Evolutionary conservation across 2,113 vertebrate species (phyloP).

Genomic region (Hippoglossus stenolepis): DNA sequence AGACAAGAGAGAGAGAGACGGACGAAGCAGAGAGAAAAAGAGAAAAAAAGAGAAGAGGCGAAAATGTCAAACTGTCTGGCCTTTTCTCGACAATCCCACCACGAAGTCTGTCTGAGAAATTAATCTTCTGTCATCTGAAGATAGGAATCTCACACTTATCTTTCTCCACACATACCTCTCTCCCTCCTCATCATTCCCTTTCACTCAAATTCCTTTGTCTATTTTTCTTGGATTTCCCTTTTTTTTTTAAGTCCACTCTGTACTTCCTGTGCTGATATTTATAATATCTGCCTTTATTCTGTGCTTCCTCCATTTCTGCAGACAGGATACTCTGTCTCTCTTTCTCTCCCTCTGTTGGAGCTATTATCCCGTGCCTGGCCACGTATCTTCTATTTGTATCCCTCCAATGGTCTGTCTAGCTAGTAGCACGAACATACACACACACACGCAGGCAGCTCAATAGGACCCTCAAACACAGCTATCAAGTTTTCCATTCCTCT

Average conservation of each 20-base stretch:
- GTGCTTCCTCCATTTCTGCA: slow-evolving; percentile 10
- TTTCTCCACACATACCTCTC: slow-evolving; percentile 40
- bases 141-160: slow-evolving; percentile 65
- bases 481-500: slow-evolving; percentile 49
- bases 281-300: slow-evolving; percentile 19
- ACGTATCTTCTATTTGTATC: slow-evolving; percentile 57
- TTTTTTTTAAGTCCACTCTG: neutral
- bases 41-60: slow-evolving; percentile 17
- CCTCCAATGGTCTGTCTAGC: slow-evolving; percentile 44
- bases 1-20: neutral
- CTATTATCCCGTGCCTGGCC: slow-evolving; percentile 54
- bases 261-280: slow-evolving; percentile 18
- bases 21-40: neutral
- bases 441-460: slow-evolving; percentile 36
- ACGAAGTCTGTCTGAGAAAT: slow-evolving; percentile 71
- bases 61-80: slow-evolving; percentile 75
- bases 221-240: neutral
- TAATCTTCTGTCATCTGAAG: slow-evolving; percentile 72
- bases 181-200: neutral
- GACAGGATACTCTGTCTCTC: slow-evolving; percentile 24
- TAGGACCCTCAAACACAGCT: slow-evolving; percentile 35
- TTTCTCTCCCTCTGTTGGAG: slow-evolving; percentile 36
- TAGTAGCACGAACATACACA: slow-evolving; percentile 29
- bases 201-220: slow-evolving; percentile 12
- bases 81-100: slow-evolving; percentile 66